Conservation (phyloP, 1,140 invertebrate species). For the Ceratoteleas bidentatus region DNA sequence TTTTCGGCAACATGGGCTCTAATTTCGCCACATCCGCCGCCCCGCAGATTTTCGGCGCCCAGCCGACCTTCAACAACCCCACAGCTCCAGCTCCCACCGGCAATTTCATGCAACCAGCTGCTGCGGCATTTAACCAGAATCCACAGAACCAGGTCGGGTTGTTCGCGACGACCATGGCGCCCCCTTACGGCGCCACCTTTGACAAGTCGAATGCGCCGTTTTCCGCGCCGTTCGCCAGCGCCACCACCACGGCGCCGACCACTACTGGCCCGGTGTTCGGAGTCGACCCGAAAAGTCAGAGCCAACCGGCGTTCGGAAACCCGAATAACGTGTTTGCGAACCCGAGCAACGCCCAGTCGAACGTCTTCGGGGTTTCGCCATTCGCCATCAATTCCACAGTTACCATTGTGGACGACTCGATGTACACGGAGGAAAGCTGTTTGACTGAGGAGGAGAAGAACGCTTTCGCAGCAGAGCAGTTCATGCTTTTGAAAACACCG, state of each 20-base stretch:
- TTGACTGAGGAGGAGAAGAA: conserved; percentile 76
- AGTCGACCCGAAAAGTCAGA: conserved; percentile 1
- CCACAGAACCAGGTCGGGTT: conserved; percentile 15
- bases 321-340: conserved; percentile 50
- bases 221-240: conserved; percentile 35
- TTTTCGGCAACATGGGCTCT: conserved; percentile 67
- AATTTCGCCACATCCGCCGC: conserved; percentile 30
- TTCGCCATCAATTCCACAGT: conserved; percentile 46
- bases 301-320: background rate
- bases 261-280: conserved; percentile 42
- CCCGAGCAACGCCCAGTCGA: conserved; percentile 26
- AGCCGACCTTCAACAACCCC: conserved; percentile 64
- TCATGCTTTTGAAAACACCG: conserved; percentile 74
- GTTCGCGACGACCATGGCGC: conserved; percentile 33
- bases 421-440: conserved; percentile 68
- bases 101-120: conserved; percentile 38
- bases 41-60: conserved; percentile 68
- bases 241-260: conserved; percentile 12
- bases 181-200: conserved; percentile 36
- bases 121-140: too few species aligned
- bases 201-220: conserved; percentile 33
- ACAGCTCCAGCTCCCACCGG: conserved; percentile 10
- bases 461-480: conserved; percentile 69
- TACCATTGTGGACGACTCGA: conserved; percentile 67
- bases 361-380: conserved; percentile 62